These are phyloP conservation scores for Boloria euphrosyne DNA, from an alignment of 2,888 invertebrate species.

Conservation along the genomic window DNA sequence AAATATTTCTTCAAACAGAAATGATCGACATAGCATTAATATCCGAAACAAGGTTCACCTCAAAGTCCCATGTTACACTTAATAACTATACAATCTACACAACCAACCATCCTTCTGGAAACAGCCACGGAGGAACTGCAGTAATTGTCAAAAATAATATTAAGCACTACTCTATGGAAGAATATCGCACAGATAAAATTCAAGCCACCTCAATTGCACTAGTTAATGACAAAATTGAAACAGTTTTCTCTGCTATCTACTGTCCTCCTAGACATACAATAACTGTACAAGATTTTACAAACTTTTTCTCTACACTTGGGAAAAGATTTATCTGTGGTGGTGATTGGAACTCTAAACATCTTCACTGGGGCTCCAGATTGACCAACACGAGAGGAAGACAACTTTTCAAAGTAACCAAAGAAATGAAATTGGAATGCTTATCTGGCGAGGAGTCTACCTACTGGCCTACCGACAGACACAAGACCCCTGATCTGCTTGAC, in stretches of 20 bases:
- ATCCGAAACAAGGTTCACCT: conserved; percentile 35
- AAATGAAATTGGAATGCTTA: conserved; percentile 30
- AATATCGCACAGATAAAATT: conserved; percentile 5
- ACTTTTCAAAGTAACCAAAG: conserved; percentile 34
- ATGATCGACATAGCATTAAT: conserved; percentile 32
- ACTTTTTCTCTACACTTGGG: conserved; percentile 23
- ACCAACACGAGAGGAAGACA: too few species aligned
- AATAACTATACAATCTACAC: conserved; percentile 3
- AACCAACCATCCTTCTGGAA: conserved; percentile 24
- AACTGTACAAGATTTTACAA: conserved; percentile 6
- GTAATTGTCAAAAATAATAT: conserved; percentile 13
- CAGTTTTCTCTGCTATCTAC: conserved; percentile 22
- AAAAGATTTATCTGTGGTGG: conserved; percentile 33
- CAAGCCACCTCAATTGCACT: conserved; percentile 16
- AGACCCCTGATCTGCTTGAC: conserved; percentile 39
- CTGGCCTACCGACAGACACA: conserved; percentile 40
- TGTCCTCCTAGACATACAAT: conserved; percentile 31
- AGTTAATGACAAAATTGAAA: conserved; percentile 3
- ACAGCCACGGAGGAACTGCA: conserved; percentile 16
- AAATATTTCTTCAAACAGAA: too few species aligned
- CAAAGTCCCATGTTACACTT: conserved; percentile 8
- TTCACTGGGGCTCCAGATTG: conserved; percentile 34
- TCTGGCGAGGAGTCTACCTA: conserved; percentile 40
- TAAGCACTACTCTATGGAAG: conserved; percentile 11
- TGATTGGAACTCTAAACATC: conserved; percentile 37